These are phyloP conservation scores for Anarsia innoxiella DNA, from an alignment of 2,888 invertebrate genomes.

Conservation along the genomic window DNA sequence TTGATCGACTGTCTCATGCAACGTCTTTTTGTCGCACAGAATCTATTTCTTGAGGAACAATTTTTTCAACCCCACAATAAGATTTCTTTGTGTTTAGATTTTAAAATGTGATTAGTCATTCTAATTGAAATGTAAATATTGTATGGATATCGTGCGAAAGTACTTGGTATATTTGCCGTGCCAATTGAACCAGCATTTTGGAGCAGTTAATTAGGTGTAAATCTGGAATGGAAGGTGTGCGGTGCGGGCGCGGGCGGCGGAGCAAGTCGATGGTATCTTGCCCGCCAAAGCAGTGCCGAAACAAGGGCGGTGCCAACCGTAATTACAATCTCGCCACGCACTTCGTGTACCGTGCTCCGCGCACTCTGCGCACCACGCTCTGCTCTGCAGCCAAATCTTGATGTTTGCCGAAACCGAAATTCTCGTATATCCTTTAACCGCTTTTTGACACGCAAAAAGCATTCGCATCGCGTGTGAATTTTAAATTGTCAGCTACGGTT, in stretches of 20 bases:
- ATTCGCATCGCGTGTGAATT: slow-evolving; percentile 59
- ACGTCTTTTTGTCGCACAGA: slow-evolving; percentile 25
- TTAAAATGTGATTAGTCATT: slow-evolving; percentile 62
- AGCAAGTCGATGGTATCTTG: slow-evolving; percentile 54
- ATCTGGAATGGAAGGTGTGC: slow-evolving; percentile 39
- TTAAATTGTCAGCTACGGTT: slow-evolving; percentile 50
- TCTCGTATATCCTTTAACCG: slow-evolving; percentile 49
- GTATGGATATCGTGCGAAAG: slow-evolving; percentile 43
- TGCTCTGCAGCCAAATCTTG: slow-evolving; percentile 41
- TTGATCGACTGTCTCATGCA: slow-evolving; percentile 53
- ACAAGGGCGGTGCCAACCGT: slow-evolving; percentile 49
- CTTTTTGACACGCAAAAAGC: slow-evolving; percentile 62
- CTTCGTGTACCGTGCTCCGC: slow-evolving; percentile 23
- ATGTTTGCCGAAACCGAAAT: slow-evolving; percentile 52
- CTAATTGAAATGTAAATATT: slow-evolving; percentile 42
- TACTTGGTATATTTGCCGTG: background rate
- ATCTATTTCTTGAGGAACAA: slow-evolving; percentile 25
- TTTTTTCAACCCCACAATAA: slow-evolving; percentile 38
- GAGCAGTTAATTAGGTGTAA: slow-evolving; percentile 55
- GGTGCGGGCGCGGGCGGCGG: slow-evolving; percentile 38
- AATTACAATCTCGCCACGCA: slow-evolving; percentile 50
- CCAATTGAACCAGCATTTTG: slow-evolving; percentile 32
- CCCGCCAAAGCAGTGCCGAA: slow-evolving; percentile 46
- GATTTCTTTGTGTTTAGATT: slow-evolving; percentile 40
- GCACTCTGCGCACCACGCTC: slow-evolving; percentile 20